A percentile compares a stretch with the other conserved stretches of the same genome.
Evolutionary conservation across 2,797 vertebrate genomes (phyloP).

Genomic region (Propithecus perrieri): DNA sequence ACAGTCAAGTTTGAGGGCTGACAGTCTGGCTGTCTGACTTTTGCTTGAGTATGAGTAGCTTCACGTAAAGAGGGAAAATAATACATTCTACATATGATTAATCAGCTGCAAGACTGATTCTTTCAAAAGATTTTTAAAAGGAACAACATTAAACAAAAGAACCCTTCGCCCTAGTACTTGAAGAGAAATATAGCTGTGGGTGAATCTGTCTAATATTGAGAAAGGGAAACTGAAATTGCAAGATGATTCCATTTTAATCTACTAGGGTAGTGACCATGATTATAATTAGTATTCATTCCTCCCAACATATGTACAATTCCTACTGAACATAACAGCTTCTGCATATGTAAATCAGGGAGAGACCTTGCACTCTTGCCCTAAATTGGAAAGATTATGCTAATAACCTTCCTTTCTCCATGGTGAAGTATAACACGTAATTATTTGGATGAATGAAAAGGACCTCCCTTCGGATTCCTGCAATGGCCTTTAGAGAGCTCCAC

Average conservation of each 20-base stretch:
- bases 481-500: background rate
- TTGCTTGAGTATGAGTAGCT: slow-evolving; percentile 61
- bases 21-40: slow-evolving; percentile 54
- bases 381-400: background rate
- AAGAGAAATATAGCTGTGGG: slow-evolving; percentile 65
- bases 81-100: slow-evolving; percentile 72
- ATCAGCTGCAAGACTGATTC: slow-evolving; percentile 57
- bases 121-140: slow-evolving; percentile 23
- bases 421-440: background rate
- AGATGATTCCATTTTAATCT: slow-evolving; percentile 55
- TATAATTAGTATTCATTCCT: slow-evolving; percentile 7
- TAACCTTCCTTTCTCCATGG: background rate
- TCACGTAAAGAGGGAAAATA: slow-evolving; percentile 71
- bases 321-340: slow-evolving; percentile 30
- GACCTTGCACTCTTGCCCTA: background rate
- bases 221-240: slow-evolving; percentile 56
- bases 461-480: background rate
- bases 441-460: background rate
- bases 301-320: slow-evolving; percentile 34
- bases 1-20: slow-evolving; percentile 64
- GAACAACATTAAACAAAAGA: slow-evolving; percentile 7
- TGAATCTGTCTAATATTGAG: slow-evolving; percentile 50
- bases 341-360: background rate
- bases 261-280: slow-evolving; percentile 12
- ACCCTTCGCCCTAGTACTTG: slow-evolving; percentile 46